phyloP scores from a whole-genome alignment of 37 sponge, comb jelly and placozoan species.

The Haliclona indistincta region DNA sequence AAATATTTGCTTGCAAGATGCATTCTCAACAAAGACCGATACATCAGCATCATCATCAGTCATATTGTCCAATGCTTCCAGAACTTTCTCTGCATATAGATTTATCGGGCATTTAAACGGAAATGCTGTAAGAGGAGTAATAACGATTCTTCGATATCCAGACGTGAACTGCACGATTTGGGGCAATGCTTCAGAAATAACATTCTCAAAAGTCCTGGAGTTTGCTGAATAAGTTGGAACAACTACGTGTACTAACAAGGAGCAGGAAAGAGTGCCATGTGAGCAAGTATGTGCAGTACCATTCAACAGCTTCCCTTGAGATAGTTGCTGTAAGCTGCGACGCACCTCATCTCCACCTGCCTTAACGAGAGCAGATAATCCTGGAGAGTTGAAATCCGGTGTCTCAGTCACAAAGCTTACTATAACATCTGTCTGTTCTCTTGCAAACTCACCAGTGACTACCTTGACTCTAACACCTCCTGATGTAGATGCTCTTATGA shows the following conservation, averaged over 20 bases:
- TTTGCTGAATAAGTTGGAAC: conserved; percentile 10
- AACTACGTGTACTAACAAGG: conserved; percentile 18
- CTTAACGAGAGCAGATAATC: not conserved
- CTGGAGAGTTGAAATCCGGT: not conserved
- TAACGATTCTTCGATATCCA: conserved; percentile 6
- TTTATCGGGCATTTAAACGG: conserved; percentile 30
- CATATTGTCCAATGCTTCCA: not conserved
- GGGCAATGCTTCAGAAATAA: too few relatives aligned
- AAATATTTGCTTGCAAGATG: not conserved
- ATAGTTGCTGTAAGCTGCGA: not conserved
- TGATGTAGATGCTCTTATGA: conserved; percentile 18
- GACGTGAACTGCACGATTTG: too few relatives aligned
- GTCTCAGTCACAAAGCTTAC: conserved; percentile 13
- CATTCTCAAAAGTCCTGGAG: not conserved
- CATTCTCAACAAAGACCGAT: conserved; percentile 11
- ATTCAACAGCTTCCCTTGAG: not conserved
- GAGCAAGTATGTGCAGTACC: conserved; percentile 1
- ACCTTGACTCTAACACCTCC: conserved; percentile 10
- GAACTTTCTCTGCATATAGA: conserved; percentile 4
- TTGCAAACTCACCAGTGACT: conserved; percentile 34
- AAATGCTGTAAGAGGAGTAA: conserved; percentile 9
- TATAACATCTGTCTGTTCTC: not conserved
- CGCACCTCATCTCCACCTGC: conserved; percentile 21
- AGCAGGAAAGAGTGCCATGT: conserved; percentile 17
- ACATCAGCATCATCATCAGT: too few relatives aligned